A percentile compares a stretch with the other conserved stretches of the same genome.
These are phyloP conservation scores for Alfaro cultratus DNA, from an alignment of 2,797 vertebrate species.

Conservation along the genomic window DNA sequence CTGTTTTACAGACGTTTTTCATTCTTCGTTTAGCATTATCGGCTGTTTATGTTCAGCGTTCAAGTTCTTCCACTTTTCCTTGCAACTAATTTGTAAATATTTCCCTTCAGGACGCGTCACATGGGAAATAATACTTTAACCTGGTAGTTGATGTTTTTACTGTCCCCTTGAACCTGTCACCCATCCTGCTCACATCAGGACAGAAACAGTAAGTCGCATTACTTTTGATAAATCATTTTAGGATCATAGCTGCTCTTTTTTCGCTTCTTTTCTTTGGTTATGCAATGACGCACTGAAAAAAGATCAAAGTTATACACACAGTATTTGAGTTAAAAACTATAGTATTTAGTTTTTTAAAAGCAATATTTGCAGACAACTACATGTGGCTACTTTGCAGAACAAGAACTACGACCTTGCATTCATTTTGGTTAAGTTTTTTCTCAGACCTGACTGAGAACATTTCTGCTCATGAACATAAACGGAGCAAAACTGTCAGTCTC, in stretches of 20 bases:
- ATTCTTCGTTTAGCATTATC: not conserved
- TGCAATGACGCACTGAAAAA: not conserved
- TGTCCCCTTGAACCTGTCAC: slow-evolving; percentile 22
- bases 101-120: slow-evolving; percentile 39
- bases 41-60: not conserved
- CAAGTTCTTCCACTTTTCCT: not conserved
- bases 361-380: not conserved
- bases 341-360: not conserved
- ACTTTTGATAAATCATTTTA: not conserved
- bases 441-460: not conserved
- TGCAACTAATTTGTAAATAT: not conserved
- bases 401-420: not conserved
- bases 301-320: not conserved
- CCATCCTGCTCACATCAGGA: slow-evolving; percentile 11
- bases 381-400: slow-evolving; percentile 4
- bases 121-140: slow-evolving; percentile 33
- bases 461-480: not conserved
- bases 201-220: slow-evolving; percentile 69
- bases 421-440: not conserved
- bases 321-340: not conserved
- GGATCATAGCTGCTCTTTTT: not conserved
- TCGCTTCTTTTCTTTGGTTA: not conserved
- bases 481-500: not conserved
- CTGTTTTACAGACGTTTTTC: not conserved
- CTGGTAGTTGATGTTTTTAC: slow-evolving; percentile 23